Percentiles rank a stretch among this genome's conserved stretches.
Evolutionary conservation across 2,113 vertebrate species (phyloP).

Genomic region (Perca fluviatilis): DNA sequence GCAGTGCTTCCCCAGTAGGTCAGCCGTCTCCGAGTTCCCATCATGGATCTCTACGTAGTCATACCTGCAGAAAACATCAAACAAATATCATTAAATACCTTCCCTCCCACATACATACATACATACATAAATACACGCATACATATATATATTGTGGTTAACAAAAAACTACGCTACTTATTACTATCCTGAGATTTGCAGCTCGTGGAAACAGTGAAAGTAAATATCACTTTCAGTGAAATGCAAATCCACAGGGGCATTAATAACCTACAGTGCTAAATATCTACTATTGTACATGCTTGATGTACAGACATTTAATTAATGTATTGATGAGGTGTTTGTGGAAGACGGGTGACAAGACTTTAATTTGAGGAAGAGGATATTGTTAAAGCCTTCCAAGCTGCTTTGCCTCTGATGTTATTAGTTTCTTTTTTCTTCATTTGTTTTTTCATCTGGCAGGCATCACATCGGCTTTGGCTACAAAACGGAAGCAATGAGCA

Average conservation of each 20-base stretch:
- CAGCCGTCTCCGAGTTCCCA: slow-evolving; percentile 90
- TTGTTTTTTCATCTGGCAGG: slow-evolving; percentile 32
- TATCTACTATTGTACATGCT: background rate
- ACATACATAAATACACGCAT: background rate
- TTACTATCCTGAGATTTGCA: background rate
- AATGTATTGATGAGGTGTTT: background rate
- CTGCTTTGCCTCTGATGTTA: slow-evolving; percentile 25
- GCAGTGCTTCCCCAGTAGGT: slow-evolving; percentile 96
- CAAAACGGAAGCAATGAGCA: slow-evolving; percentile 40
- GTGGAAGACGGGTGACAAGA: background rate
- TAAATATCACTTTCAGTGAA: slow-evolving; percentile 1
- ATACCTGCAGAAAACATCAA: slow-evolving; percentile 85
- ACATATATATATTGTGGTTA: background rate
- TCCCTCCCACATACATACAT: no score
- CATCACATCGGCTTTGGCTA: slow-evolving; percentile 25
- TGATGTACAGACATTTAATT: slow-evolving; percentile 1
- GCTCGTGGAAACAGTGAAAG: background rate
- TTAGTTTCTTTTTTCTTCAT: background rate
- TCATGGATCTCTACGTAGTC: slow-evolving; percentile 98
- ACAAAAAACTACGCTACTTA: background rate
- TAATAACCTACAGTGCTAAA: background rate
- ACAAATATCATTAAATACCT: background rate
- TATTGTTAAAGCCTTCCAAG: slow-evolving; percentile 28
- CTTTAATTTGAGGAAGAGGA: slow-evolving; percentile 36
- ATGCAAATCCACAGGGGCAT: background rate